Conservation (phyloP, 2,113 vertebrate genomes). For the Pipa parva region DNA sequence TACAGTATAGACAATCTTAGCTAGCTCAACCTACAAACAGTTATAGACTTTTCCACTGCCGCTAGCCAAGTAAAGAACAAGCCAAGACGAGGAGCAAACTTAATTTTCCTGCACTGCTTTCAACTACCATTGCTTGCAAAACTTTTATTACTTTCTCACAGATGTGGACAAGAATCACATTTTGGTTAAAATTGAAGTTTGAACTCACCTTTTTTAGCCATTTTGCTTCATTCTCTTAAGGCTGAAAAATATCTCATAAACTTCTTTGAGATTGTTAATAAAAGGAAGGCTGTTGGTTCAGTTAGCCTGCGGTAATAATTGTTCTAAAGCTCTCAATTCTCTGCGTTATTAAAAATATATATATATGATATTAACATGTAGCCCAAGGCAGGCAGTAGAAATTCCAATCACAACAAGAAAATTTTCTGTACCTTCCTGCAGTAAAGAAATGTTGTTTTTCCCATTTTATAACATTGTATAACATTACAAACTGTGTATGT, state of each 20-base stretch:
- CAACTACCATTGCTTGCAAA: conserved; percentile 10
- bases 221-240: not conserved
- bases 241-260: conserved; percentile 33
- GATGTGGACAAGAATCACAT: conserved; percentile 28
- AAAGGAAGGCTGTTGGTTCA: conserved; percentile 17
- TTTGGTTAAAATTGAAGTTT: conserved; percentile 30
- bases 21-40: not conserved
- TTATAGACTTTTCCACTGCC: conserved; percentile 2
- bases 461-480: too few species aligned
- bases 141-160: conserved; percentile 35
- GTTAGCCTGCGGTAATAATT: conserved; percentile 32
- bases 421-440: not conserved
- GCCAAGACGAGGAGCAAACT: not conserved
- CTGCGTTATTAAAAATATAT: conserved; percentile 29
- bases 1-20: not conserved
- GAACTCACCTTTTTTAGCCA: not conserved
- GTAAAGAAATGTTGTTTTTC: too few species aligned
- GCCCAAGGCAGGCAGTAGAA: conserved; percentile 16
- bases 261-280: conserved; percentile 34
- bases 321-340: conserved; percentile 24
- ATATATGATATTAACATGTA: conserved; percentile 29
- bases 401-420: conserved; percentile 38
- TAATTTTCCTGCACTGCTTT: conserved; percentile 11
- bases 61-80: conserved; percentile 19
- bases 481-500: too few species aligned